Evolutionary conservation across 2,113 vertebrate species (phyloP).

Genomic region (Pica pica): DNA sequence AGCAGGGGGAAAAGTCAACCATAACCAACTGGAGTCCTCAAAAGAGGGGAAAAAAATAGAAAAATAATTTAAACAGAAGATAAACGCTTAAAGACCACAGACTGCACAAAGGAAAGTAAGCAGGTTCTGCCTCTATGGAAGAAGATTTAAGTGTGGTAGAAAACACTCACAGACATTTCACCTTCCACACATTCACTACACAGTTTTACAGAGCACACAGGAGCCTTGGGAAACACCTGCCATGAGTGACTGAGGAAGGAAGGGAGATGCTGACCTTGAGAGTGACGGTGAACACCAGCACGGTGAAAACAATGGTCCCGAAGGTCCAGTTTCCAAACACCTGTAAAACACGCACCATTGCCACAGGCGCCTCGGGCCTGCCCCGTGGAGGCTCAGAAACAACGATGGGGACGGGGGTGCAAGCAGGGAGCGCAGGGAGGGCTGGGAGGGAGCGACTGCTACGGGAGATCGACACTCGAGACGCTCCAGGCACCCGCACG

Average conservation of each 20-base stretch:
- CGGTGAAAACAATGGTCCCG: constrained; percentile 93
- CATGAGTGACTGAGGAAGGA: neutral
- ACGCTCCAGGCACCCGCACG: neutral
- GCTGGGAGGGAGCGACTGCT: neutral
- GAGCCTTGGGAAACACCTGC: neutral
- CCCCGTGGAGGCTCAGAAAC: neutral
- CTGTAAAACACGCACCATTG: constrained; percentile 72
- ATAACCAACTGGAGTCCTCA: neutral
- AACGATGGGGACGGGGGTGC: neutral
- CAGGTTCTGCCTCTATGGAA: neutral
- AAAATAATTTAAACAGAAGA: neutral
- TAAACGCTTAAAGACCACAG: neutral
- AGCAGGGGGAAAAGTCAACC: fast-evolving
- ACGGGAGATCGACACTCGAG: neutral
- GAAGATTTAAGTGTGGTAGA: neutral
- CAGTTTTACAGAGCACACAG: fast-evolving
- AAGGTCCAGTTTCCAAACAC: constrained; percentile 96
- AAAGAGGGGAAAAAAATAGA: neutral
- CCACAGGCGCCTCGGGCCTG: neutral
- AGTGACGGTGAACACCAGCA: constrained; percentile 95
- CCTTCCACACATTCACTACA: neutral
- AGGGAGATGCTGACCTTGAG: constrained; percentile 82
- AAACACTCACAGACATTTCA: neutral
- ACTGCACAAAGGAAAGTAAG: neutral
- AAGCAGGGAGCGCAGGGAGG: neutral